Evolutionary conservation across 2,113 vertebrate species (phyloP).

Genomic region (Lagopus muta): DNA sequence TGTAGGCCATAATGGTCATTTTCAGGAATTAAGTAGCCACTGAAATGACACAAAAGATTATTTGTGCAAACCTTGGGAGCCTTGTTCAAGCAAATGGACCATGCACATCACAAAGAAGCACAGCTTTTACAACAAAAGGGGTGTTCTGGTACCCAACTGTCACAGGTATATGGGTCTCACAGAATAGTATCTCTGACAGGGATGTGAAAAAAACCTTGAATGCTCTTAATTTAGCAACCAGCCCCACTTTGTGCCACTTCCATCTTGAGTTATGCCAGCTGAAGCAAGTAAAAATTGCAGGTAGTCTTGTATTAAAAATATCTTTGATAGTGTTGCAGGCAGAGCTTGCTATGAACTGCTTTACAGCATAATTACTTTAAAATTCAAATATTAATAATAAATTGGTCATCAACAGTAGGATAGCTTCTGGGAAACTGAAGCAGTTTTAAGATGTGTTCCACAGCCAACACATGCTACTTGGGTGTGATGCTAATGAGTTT

Average conservation of each 20-base stretch:
- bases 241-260: not conserved
- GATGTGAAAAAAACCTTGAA: not conserved
- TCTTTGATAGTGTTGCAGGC: not conserved
- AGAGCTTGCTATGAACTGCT: not conserved
- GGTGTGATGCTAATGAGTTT: not conserved
- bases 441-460: not conserved
- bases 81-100: not conserved
- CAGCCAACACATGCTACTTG: not conserved
- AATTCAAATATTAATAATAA: not conserved
- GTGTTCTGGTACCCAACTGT: not conserved
- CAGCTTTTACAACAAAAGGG: not conserved
- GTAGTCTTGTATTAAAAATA: not conserved
- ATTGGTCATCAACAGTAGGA: not conserved
- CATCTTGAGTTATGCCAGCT: not conserved
- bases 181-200: not conserved
- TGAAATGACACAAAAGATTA: not conserved
- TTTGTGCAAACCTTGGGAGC: not conserved
- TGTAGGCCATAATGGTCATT: not conserved
- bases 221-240: not conserved
- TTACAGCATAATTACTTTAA: not conserved
- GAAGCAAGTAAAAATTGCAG: not conserved
- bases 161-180: not conserved
- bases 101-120: not conserved
- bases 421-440: not conserved
- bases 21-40: not conserved